These are phyloP conservation scores for Drosophila mimica DNA, from an alignment of 2,888 invertebrate species.

Conservation along the genomic window DNA sequence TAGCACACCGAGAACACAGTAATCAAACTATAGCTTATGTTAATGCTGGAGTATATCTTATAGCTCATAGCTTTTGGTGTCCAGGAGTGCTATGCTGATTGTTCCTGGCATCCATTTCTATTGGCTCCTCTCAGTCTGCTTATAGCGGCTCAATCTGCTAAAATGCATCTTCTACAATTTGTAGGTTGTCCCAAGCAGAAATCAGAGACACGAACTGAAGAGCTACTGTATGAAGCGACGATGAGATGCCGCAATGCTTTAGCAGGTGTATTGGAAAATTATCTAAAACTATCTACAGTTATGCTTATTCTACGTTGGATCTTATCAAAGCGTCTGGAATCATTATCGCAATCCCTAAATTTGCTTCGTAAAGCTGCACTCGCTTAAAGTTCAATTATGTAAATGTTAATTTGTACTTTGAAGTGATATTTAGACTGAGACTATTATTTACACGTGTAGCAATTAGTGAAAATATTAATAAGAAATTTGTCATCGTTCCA, in stretches of 20 bases:
- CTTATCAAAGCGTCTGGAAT: not conserved
- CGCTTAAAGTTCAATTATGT: not conserved
- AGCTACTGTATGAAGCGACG: not conserved
- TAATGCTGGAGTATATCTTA: not conserved
- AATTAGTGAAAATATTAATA: not conserved
- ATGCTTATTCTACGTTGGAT: not conserved
- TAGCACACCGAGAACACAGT: too few species aligned
- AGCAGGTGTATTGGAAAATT: not conserved
- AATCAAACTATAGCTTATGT: too few species aligned
- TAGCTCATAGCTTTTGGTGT: not conserved
- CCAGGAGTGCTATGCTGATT: not conserved
- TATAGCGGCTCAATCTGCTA: not conserved
- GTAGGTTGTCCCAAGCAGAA: not conserved
- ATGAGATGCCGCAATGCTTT: not conserved
- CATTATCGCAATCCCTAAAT: not conserved
- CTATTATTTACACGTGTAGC: too few species aligned
- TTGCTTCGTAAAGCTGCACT: not conserved
- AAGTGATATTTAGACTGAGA: not conserved
- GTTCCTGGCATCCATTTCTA: not conserved
- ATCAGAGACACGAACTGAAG: too few species aligned
- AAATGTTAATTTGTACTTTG: not conserved
- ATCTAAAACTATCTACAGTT: not conserved
- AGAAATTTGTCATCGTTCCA: constrained; percentile 40
- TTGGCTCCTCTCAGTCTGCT: not conserved
- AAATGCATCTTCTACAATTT: not conserved